Base-by-base conservation (phyloP, 2,888 invertebrate species). In the Furcula furcula region DNA sequence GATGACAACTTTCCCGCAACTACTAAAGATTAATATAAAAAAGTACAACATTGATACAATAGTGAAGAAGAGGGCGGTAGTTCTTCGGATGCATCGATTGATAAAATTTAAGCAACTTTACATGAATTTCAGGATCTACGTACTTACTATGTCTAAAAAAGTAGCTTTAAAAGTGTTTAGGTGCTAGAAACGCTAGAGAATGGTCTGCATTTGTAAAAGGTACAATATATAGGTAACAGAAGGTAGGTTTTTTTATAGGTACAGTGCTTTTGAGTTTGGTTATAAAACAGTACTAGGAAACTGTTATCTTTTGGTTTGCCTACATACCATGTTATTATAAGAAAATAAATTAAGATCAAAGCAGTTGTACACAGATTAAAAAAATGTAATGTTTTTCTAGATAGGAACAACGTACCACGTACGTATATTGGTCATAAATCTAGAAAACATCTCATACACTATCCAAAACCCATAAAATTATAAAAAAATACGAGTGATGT, bases 61-160 rank as follows among this genome's bases (percentile, higher is more conserved):
- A 88, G 87, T 87, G 82, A 85, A 83, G 81, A 84, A 79, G 71
- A 82, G 85, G 87, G 86, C 87, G 87, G 87, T 82, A 86, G 81
- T 76, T 69, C 65, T 71, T 80, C 74, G 75, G 79, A 80, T 82
- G 80, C 81, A 81, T 71, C 76, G 71, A 71, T 68, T 72, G 67
- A 63, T 72, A 72, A 61, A 67, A 65, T 70, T 66, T 41, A 65
- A 61, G 57, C 58, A 63, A 41, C 31, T n/a, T n/a, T 40, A 48
- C 40, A 34, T 57, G 52, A 46, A 44, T 40, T 40, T 40, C 46
- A 46, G 48, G 52, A 45, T 40, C 55, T 60, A 65, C 38, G 35
- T 44, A 44, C 49, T 59, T n/a, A n/a, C n/a, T n/a, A 43, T 43
- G 48, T 45, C 55, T 56, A 36, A 43, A 44, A n/a, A 46, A 55